These are phyloP conservation scores for Sinella curviseta DNA, from an alignment of 1,140 invertebrate species.

Conservation along the genomic window DNA sequence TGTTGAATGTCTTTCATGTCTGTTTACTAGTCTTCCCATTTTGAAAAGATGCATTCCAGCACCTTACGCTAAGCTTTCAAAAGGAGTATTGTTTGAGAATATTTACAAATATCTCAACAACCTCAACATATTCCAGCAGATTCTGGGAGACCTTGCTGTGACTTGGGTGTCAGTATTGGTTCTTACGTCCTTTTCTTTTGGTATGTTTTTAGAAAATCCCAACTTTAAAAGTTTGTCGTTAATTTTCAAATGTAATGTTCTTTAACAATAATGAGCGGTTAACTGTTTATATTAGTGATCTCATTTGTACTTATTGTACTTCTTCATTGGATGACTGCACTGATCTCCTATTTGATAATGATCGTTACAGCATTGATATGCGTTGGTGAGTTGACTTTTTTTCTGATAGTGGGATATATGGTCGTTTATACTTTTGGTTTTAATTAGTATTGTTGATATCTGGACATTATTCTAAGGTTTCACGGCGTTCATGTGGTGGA, in stretches of 20 bases:
- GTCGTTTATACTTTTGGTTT: background rate
- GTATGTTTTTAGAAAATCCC: conserved; percentile 56
- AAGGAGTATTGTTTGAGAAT: conserved; percentile 64
- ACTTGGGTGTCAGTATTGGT: conserved; percentile 81
- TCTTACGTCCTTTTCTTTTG: conserved; percentile 76
- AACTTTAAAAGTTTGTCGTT: background rate
- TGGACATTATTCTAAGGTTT: conserved; percentile 59
- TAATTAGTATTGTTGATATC: background rate
- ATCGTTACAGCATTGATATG: conserved; percentile 72
- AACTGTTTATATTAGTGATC: no score
- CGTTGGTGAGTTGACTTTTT: conserved; percentile 60
- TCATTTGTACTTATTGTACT: conserved; percentile 79
- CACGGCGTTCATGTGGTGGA: conserved; percentile 83
- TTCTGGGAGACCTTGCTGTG: conserved; percentile 81
- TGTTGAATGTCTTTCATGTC: background rate
- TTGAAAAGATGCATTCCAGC: conserved; percentile 85
- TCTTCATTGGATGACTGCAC: conserved; percentile 76
- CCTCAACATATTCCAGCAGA: conserved; percentile 83
- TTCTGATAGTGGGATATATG: background rate
- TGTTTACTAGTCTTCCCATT: conserved; percentile 65
- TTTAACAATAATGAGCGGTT: no score
- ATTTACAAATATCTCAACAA: conserved; percentile 80
- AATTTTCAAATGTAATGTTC: no score
- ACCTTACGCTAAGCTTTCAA: conserved; percentile 61
- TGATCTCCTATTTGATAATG: conserved; percentile 85